These are phyloP conservation scores for Bergia puertoricense DNA, from an alignment of 92 coral and sea anemone genomes.

Conservation along the genomic window DNA sequence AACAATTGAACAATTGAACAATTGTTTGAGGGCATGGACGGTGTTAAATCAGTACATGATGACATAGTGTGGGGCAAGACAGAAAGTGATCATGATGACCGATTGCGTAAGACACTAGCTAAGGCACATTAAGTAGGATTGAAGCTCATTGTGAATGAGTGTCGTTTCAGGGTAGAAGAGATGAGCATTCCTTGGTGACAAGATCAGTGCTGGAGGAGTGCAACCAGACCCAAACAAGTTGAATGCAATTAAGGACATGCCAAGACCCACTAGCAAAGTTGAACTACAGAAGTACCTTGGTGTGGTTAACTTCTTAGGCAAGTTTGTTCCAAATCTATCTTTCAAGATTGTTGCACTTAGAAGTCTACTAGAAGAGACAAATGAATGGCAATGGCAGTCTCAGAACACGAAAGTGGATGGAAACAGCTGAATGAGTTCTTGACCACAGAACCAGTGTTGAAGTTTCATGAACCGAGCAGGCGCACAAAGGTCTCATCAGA, in stretches of 20 bases:
- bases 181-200: background rate
- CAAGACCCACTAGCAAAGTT: background rate
- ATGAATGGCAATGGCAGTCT: no score
- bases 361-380: no score
- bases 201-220: no score
- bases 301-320: no score
- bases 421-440: no score
- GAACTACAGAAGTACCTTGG: background rate
- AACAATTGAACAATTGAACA: background rate
- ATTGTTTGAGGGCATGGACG: background rate
- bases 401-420: no score
- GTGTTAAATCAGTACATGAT: background rate
- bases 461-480: no score
- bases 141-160: constrained; percentile 1
- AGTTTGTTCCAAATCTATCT: no score
- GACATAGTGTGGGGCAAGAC: background rate
- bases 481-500: no score
- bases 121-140: background rate
- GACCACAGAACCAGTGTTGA: no score
- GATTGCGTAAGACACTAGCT: background rate
- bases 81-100: background rate
- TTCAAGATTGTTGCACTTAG: no score
- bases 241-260: background rate
- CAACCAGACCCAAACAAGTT: background rate
- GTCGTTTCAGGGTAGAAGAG: background rate